phyloP scores from a whole-genome alignment of 1,140 invertebrate species.

The Drosophila santomea region DNA sequence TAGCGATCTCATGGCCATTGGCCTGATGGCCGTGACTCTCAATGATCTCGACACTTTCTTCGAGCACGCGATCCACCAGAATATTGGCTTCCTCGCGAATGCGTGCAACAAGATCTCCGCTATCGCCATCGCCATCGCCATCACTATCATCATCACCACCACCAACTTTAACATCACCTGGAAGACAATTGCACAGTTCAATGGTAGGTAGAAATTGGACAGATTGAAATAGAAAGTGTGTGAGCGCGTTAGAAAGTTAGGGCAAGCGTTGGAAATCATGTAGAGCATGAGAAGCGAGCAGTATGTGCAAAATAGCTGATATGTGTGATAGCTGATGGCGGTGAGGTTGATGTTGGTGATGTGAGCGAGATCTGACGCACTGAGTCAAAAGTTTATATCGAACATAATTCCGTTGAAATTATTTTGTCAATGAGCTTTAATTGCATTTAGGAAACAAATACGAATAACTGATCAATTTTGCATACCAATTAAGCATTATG shows the following conservation, averaged over 20 bases:
- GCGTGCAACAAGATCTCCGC: conserved; percentile 62
- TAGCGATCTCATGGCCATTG: conserved; percentile 65
- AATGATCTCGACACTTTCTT: conserved; percentile 81
- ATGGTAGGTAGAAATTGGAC: conserved; percentile 70
- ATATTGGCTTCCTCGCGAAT: conserved; percentile 80
- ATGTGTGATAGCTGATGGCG: conserved; percentile 47
- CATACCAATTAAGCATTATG: conserved; percentile 55
- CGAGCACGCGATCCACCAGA: conserved; percentile 81
- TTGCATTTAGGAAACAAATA: conserved; percentile 71
- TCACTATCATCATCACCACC: conserved; percentile 50
- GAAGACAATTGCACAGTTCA: conserved; percentile 78
- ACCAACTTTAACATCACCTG: conserved; percentile 78
- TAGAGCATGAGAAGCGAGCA: conserved; percentile 57
- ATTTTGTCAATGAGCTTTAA: conserved; percentile 71
- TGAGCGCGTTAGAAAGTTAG: conserved; percentile 7
- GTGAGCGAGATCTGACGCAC: conserved; percentile 48
- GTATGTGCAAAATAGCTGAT: conserved; percentile 45
- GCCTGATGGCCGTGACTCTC: conserved; percentile 69
- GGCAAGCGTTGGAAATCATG: conserved; percentile 63
- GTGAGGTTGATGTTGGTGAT: conserved; percentile 63
- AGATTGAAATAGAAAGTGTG: conserved; percentile 43
- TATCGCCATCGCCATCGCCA: conserved; percentile 54
- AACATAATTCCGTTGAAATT: conserved; percentile 25
- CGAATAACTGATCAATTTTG: conserved; percentile 26
- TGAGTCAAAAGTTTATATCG: conserved; percentile 13